Evolutionary conservation across 2,113 vertebrate species (phyloP).

Genomic region (Nerophis lumbriciformis): DNA sequence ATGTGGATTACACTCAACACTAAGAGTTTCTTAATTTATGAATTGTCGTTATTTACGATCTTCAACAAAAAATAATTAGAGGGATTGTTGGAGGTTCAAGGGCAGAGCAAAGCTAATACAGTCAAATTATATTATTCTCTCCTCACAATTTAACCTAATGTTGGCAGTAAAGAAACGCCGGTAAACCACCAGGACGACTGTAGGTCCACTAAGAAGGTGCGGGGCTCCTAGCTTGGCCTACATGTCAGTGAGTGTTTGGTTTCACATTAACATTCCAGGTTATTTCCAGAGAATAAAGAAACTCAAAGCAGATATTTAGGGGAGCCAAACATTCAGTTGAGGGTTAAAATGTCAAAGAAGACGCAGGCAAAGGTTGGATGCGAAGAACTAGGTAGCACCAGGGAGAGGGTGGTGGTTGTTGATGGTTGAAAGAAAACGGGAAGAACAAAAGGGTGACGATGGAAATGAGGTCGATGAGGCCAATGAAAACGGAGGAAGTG

Average conservation of each 20-base stretch:
- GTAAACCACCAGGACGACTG: too few species aligned
- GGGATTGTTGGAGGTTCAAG: background rate
- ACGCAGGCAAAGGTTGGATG: constrained; percentile 28
- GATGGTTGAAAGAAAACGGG: constrained; percentile 11
- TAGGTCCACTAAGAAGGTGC: background rate
- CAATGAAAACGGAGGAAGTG: constrained; percentile 32
- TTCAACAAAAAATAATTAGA: background rate
- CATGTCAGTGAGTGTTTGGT: constrained; percentile 17
- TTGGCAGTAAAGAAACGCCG: background rate
- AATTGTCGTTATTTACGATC: too few species aligned
- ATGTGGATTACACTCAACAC: too few species aligned
- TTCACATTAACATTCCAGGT: constrained; percentile 27
- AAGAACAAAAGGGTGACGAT: constrained; percentile 32
- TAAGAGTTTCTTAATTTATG: too few species aligned
- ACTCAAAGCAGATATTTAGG: too few species aligned
- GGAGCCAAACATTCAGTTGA: background rate
- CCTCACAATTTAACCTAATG: too few species aligned
- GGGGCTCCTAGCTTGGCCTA: background rate
- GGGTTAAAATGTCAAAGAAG: constrained; percentile 41
- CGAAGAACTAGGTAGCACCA: constrained; percentile 12
- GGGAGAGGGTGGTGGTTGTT: background rate
- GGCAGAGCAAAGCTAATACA: too few species aligned
- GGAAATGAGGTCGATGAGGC: constrained; percentile 33
- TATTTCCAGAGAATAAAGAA: constrained; percentile 32
- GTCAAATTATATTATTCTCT: too few species aligned